Conservation (phyloP, 2,888 invertebrate genomes). For the Smittia sp. region DNA sequence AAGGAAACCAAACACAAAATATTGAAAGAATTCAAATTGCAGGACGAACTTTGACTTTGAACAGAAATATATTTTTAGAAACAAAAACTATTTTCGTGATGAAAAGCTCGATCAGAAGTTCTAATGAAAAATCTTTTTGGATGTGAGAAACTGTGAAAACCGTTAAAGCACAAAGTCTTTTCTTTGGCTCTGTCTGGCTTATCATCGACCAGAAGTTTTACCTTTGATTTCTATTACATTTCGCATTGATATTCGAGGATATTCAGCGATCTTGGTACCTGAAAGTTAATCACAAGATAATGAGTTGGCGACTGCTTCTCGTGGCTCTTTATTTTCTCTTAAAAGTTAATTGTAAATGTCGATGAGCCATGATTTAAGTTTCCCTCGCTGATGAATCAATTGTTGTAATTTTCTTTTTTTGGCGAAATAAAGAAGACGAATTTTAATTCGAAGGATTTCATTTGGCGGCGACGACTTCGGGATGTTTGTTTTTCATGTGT, state of each 20-base stretch:
- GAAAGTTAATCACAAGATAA: neutral
- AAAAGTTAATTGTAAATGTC: neutral
- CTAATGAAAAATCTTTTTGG: neutral
- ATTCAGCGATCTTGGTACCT: neutral
- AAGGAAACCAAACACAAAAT: neutral
- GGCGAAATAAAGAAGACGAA: neutral
- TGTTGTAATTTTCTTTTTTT: slow-evolving; percentile 5
- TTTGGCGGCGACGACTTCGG: too few species aligned
- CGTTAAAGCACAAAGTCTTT: neutral
- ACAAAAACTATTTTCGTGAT: slow-evolving; percentile 31
- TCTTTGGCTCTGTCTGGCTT: too few species aligned
- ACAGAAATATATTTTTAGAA: slow-evolving; percentile 30
- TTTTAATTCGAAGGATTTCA: neutral
- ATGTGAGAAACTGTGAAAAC: neutral
- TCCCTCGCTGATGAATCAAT: neutral
- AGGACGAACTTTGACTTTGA: slow-evolving; percentile 10
- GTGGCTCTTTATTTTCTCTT: neutral
- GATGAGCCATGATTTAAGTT: neutral
- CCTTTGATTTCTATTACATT: too few species aligned
- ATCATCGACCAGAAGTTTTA: too few species aligned
- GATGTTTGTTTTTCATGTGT: neutral
- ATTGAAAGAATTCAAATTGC: neutral
- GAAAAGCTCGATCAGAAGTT: neutral
- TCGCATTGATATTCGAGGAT: neutral
- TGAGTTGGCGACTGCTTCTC: neutral